Percentiles rank a stretch among this genome's conserved stretches.
These are phyloP conservation scores for Meiosimyza decipiens DNA, from an alignment of 2,888 invertebrate species.

Conservation along the genomic window DNA sequence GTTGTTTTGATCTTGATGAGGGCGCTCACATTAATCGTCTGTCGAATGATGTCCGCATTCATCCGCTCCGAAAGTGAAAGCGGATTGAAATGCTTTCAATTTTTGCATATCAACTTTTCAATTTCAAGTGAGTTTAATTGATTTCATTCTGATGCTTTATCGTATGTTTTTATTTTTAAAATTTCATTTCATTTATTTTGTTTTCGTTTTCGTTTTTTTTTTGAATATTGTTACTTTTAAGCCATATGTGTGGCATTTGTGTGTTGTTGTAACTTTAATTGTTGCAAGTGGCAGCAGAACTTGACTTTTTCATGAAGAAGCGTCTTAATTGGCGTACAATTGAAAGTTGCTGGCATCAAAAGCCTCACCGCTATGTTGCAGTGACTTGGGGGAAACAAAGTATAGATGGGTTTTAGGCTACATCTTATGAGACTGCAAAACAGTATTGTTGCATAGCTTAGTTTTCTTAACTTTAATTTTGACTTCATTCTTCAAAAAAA, in stretches of 20 bases:
- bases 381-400: too few species aligned
- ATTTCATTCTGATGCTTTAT: constrained; percentile 2
- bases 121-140: constrained; percentile 25
- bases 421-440: too few species aligned
- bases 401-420: too few species aligned
- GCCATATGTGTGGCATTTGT: neutral
- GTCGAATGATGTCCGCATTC: constrained; percentile 4
- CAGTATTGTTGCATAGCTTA: too few species aligned
- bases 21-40: constrained; percentile 27
- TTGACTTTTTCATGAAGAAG: neutral
- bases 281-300: neutral
- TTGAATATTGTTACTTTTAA: too few species aligned
- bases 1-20: constrained; percentile 29
- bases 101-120: constrained; percentile 37
- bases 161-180: too few species aligned
- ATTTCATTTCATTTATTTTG: too few species aligned
- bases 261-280: neutral
- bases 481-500: too few species aligned
- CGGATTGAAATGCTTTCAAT: constrained; percentile 30
- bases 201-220: too few species aligned
- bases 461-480: too few species aligned
- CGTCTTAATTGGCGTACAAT: constrained; percentile 6
- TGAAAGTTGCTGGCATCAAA: too few species aligned
- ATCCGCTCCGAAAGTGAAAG: constrained; percentile 34
- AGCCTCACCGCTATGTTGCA: too few species aligned